These are phyloP conservation scores for Simalia tracyae DNA, from an alignment of 2,797 vertebrate genomes.

Conservation along the genomic window DNA sequence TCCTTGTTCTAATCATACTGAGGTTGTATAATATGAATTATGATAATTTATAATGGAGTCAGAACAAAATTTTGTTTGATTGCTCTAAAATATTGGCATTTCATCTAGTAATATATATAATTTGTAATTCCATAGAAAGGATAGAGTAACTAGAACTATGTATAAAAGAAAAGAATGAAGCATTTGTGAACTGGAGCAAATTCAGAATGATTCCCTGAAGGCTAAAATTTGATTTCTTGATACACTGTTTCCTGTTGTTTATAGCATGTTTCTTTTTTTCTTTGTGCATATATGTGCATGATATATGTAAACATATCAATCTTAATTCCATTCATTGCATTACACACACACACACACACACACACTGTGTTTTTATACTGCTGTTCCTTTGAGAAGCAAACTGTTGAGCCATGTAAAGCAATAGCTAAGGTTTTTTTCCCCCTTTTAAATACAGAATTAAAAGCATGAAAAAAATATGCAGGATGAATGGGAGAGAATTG, in stretches of 20 bases:
- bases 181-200: conserved; percentile 41
- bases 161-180: background rate
- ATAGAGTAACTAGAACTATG: conserved; percentile 7
- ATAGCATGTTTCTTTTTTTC: conserved; percentile 3
- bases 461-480: conserved; percentile 22
- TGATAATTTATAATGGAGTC: conserved; percentile 2
- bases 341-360: too few relatives aligned
- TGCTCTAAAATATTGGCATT: background rate
- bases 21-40: background rate
- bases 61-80: background rate
- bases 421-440: background rate
- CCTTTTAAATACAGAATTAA: background rate
- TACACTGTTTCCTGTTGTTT: conserved; percentile 42
- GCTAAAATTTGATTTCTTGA: conserved; percentile 48
- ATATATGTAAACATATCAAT: conserved; percentile 34
- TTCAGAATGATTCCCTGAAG: conserved; percentile 45
- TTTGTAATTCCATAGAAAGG: conserved; percentile 24
- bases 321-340: conserved; percentile 45
- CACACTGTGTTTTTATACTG: background rate
- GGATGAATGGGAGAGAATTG: background rate
- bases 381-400: background rate
- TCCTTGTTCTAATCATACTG: background rate
- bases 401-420: background rate
- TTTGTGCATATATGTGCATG: conserved; percentile 21
- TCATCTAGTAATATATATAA: background rate